These are phyloP conservation scores for Centruroides sculpturatus DNA, from an alignment of 1,140 invertebrate genomes.

Conservation along the genomic window DNA sequence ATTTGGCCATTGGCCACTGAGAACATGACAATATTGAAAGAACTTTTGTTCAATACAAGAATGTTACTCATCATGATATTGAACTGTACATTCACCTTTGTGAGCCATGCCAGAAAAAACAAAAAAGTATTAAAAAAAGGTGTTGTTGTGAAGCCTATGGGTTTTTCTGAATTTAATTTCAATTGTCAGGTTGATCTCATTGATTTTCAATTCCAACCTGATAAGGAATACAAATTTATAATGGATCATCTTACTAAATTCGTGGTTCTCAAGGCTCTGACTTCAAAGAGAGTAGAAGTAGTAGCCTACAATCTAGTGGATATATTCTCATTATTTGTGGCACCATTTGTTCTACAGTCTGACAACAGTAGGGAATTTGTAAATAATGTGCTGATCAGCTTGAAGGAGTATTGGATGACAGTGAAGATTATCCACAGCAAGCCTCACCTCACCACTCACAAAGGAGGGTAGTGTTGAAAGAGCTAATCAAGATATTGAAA, in stretches of 20 bases:
- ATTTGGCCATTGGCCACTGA: not conserved
- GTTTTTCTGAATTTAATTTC: not conserved
- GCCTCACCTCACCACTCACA: conserved; percentile 1
- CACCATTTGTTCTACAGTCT: conserved; percentile 27
- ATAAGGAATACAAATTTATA: conserved; percentile 29
- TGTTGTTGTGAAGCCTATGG: conserved; percentile 1
- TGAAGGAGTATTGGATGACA: conserved; percentile 4
- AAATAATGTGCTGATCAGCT: conserved; percentile 3
- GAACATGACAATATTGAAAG: conserved; percentile 1
- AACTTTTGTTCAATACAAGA: conserved; percentile 1
- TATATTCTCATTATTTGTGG: conserved; percentile 28
- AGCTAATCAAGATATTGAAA: conserved; percentile 6
- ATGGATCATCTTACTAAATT: conserved; percentile 23
- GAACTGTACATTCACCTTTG: conserved; percentile 1
- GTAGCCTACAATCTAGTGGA: conserved; percentile 26
- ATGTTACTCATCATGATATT: not conserved
- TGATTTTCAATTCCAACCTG: conserved; percentile 29
- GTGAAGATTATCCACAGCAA: conserved; percentile 2
- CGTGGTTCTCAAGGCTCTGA: conserved; percentile 24
- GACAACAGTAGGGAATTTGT: conserved; percentile 16
- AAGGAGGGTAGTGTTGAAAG: conserved; percentile 8
- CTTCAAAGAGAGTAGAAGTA: conserved; percentile 25
- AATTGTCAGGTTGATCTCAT: conserved; percentile 28
- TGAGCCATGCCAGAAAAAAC: conserved; percentile 1
- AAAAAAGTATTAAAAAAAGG: not conserved